phyloP scores from a whole-genome alignment of 2,113 vertebrate genomes.

The Zosterops lateralis region DNA sequence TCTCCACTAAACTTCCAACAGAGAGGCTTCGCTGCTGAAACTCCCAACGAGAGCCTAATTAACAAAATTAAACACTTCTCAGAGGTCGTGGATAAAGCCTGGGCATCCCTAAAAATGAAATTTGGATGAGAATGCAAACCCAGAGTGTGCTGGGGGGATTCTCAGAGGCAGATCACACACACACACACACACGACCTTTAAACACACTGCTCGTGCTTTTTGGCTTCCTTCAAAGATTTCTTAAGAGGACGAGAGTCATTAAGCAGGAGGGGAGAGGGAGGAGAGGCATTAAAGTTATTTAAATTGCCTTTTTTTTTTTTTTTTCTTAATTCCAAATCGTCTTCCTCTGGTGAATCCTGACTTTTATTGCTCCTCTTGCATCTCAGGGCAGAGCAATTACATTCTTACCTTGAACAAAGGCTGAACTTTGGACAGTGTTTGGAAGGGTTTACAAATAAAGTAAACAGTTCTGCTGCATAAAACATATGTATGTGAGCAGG shows the following conservation, averaged over 20 bases:
- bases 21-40: not conserved
- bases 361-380: not conserved
- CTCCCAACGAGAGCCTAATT: slow-evolving; percentile 30
- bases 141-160: not conserved
- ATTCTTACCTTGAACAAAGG: slow-evolving; percentile 53
- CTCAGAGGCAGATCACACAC: not conserved
- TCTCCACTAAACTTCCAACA: slow-evolving; percentile 4
- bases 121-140: not conserved
- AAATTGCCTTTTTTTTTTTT: not conserved
- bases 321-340: slow-evolving; percentile 37
- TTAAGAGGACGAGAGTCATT: not conserved
- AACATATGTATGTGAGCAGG: not conserved
- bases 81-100: not conserved
- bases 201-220: not conserved
- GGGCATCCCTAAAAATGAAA: not conserved
- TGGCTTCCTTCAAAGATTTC: slow-evolving; percentile 1
- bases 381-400: slow-evolving; percentile 5
- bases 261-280: not conserved
- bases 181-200: slow-evolving; percentile 36
- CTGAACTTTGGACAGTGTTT: slow-evolving; percentile 22
- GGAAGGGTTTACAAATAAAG: slow-evolving; percentile 38
- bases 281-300: not conserved
- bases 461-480: slow-evolving; percentile 41
- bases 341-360: slow-evolving; percentile 38
- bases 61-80: slow-evolving; percentile 33